Evolutionary conservation across 2,797 vertebrate genomes (phyloP).

Genomic region (Aplochiton taeniatus): DNA sequence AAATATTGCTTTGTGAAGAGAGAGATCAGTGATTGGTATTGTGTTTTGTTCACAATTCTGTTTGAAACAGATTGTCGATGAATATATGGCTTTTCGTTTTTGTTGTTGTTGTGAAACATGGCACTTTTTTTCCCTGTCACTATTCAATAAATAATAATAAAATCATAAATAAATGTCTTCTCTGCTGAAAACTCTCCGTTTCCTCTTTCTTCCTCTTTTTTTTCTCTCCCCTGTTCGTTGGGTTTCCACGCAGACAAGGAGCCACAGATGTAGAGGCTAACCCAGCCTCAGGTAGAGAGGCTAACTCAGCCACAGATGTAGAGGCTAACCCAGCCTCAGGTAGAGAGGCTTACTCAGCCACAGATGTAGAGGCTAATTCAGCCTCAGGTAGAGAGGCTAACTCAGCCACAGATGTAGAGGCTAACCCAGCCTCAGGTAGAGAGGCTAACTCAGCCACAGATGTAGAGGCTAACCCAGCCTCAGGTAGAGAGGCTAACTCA

Average conservation of each 20-base stretch:
- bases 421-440: too few species aligned
- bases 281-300: too few species aligned
- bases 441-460: too few species aligned
- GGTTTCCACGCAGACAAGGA: neutral
- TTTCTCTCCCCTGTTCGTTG: neutral
- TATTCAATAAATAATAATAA: slow-evolving; percentile 79
- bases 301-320: too few species aligned
- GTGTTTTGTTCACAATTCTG: slow-evolving; percentile 53
- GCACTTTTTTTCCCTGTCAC: slow-evolving; percentile 63
- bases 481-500: too few species aligned
- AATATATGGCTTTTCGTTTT: slow-evolving; percentile 16
- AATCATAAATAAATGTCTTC: slow-evolving; percentile 78
- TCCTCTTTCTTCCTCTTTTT: slow-evolving; percentile 7
- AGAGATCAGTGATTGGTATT: slow-evolving; percentile 6
- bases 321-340: too few species aligned
- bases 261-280: neutral
- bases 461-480: too few species aligned
- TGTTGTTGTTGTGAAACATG: slow-evolving; percentile 30
- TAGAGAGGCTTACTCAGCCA: too few species aligned
- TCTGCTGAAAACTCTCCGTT: slow-evolving; percentile 49
- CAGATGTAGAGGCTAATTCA: too few species aligned
- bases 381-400: too few species aligned
- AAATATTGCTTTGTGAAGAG: slow-evolving; percentile 42
- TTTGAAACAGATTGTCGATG: slow-evolving; percentile 62
- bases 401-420: too few species aligned